Base-by-base conservation (phyloP, 2,113 vertebrate genomes). In the Recurvirostra avosetta region DNA sequence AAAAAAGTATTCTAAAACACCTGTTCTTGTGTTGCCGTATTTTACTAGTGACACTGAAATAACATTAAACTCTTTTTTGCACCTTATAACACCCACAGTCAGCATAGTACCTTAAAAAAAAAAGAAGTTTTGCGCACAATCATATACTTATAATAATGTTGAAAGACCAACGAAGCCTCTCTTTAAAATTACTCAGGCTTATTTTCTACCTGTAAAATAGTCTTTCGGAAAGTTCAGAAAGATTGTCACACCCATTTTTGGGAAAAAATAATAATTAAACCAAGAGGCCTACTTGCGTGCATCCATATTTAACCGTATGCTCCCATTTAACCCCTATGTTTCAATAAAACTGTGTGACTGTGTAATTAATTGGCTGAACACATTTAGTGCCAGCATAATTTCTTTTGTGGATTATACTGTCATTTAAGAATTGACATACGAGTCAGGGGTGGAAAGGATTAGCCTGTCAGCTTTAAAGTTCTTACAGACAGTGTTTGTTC, bases 371-470 rank as follows among this genome's bases (percentile, higher is more conserved):
- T 88, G 27, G 20, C 49, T 61, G 71, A 79, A 86, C 8, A 45
- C 1, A 0, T 76, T 82, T 73, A 73, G 16, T 75, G 49, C 45
- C 62, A 66, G 21, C 6, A 11, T 84, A 4, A 63, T 91, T 96
- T 90, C 53, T 90, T 91, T 72, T 78, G 56, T 90, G 90, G 85
- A 66, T 94, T 95, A 88, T 58, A 22, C 30, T 78, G 40, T 43
- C 61, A 49, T 61, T 85, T 63, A 93, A 55, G 74, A 92, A 88
- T 50, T 88, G 81, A 90, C 81, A 88, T 76, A 53, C 18, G 73
- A 96, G 49, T 68, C 62, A 85, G 49, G 68, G 27, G 29, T 91
- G 81, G 82, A 93, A 88, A 86, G 78, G 74, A 82, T 90, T 96
- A 93, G 34, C n/a, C 38, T 90, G 81, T 66, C 63, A 86, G 53